phyloP scores from a whole-genome alignment of 1,140 invertebrate species.

The Stegodyphus dumicola region DNA sequence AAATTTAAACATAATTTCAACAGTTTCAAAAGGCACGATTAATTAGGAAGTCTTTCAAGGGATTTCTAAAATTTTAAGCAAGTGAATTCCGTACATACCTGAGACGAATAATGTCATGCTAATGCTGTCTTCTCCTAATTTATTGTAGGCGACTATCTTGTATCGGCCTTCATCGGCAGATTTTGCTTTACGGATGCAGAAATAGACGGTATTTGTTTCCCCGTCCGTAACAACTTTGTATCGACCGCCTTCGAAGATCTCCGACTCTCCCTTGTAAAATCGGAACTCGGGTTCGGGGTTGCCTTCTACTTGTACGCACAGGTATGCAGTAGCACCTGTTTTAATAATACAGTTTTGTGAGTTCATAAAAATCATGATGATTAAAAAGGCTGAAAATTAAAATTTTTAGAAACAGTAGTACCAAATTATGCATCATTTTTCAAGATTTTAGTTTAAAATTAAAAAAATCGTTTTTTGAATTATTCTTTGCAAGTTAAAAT shows the following conservation, averaged over 20 bases:
- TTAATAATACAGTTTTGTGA: background rate
- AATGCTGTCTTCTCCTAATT: constrained; percentile 92
- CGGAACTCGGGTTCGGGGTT: constrained; percentile 93
- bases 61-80: background rate
- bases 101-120: constrained; percentile 97
- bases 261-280: constrained; percentile 92
- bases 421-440: too few relatives aligned
- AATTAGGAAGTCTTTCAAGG: too few relatives aligned
- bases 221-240: constrained; percentile 93
- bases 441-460: too few relatives aligned
- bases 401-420: too few relatives aligned
- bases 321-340: constrained; percentile 86
- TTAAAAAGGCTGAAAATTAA: background rate
- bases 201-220: constrained; percentile 86
- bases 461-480: too few relatives aligned
- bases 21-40: too few relatives aligned
- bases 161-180: constrained; percentile 98
- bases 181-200: constrained; percentile 95
- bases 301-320: constrained; percentile 89
- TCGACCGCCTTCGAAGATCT: constrained; percentile 91
- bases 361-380: too few relatives aligned
- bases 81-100: constrained; percentile 78
- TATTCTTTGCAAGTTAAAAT: too few relatives aligned
- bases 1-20: too few relatives aligned
- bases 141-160: constrained; percentile 90